Base-by-base conservation (phyloP, 2,888 invertebrate species). In the Tetragonula carbonaria region DNA sequence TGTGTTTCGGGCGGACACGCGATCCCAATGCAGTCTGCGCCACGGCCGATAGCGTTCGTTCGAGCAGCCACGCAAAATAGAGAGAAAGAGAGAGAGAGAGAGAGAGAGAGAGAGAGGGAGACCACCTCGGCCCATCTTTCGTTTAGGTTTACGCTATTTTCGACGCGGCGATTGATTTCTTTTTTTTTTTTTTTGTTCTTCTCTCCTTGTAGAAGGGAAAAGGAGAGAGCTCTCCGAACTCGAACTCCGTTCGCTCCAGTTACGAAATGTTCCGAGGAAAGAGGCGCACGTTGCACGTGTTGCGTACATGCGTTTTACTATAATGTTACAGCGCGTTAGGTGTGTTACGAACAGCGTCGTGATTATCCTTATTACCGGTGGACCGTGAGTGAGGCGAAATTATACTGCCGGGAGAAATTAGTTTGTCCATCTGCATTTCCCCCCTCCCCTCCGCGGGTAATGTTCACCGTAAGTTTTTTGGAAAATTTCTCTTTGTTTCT, bases 1-100 rank as follows among this genome's bases (percentile, higher is more conserved):
- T 45, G 45, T 45, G 45, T 45, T 45, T 87, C 78, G 68, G 33
- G 21, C 65, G 76, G 84, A 83, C 90, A 90, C 90, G 90, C 89
- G 87, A 90, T 90, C 87, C 45, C 86, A 80, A 86, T 82, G 84
- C 83, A 87, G 86, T 85, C 77, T 85, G 85, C 82, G 78, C 74
- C 70, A 79, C 71, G 45, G 70, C 82, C 85, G 88, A 85, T 80
- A 86, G 86, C 84, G 45, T 45, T 81, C 65, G 62, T 80, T 80
- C 80, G 21, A 82, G 84, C 82, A 81, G 81, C 80, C 78, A 80
- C 85, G 81, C 82, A 87, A 89, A 85, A 84, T 82, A 79, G 55
- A 68, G 62, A 62, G 38, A 45, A 8, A 45, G 38, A 38, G 38
- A 38, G 38, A 38, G 38, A 45, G 59, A 45, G 38, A 38, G 38